A percentile compares a stretch with the other conserved stretches of the same genome.
phyloP scores from a whole-genome alignment of 1,140 invertebrate species.

The Zaprionus africanus region DNA sequence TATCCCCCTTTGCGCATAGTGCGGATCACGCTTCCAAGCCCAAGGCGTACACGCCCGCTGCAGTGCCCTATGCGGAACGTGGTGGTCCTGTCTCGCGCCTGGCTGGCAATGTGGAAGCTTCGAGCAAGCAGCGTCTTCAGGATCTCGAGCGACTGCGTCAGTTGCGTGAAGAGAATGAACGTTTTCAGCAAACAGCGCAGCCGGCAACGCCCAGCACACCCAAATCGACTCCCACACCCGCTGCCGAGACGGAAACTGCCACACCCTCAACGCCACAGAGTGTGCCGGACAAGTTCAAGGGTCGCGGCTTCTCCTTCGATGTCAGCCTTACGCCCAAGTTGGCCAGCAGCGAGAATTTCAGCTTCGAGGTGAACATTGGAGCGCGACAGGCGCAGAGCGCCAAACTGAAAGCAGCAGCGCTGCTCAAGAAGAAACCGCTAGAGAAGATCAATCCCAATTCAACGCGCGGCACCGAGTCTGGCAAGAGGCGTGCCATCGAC shows the following conservation, averaged over 20 bases:
- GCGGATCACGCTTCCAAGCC: slow-evolving; percentile 65
- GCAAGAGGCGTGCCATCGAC: slow-evolving; percentile 86
- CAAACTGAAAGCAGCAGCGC: slow-evolving; percentile 87
- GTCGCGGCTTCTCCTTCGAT: slow-evolving; percentile 68
- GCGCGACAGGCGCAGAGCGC: slow-evolving; percentile 86
- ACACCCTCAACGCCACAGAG: slow-evolving; percentile 39
- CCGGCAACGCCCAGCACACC: neutral
- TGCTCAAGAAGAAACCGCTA: slow-evolving; percentile 88
- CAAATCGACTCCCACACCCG: slow-evolving; percentile 17
- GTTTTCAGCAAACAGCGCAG: slow-evolving; percentile 30
- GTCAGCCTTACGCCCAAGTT: slow-evolving; percentile 64
- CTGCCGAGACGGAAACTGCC: neutral
- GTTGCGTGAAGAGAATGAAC: slow-evolving; percentile 81
- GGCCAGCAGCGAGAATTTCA: slow-evolving; percentile 80
- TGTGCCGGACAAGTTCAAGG: slow-evolving; percentile 79
- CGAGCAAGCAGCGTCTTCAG: slow-evolving; percentile 86
- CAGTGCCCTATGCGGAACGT: slow-evolving; percentile 69
- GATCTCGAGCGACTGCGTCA: slow-evolving; percentile 87
- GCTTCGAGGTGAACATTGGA: slow-evolving; percentile 88
- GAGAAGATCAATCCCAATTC: slow-evolving; percentile 89
- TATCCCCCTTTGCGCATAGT: slow-evolving; percentile 67
- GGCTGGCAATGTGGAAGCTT: slow-evolving; percentile 86
- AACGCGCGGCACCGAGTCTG: slow-evolving; percentile 85
- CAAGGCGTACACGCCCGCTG: slow-evolving; percentile 3
- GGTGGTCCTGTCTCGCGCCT: slow-evolving; percentile 76